These are phyloP conservation scores for Cryptotis parvus DNA, from an alignment of 2,113 vertebrate genomes.

Conservation along the genomic window DNA sequence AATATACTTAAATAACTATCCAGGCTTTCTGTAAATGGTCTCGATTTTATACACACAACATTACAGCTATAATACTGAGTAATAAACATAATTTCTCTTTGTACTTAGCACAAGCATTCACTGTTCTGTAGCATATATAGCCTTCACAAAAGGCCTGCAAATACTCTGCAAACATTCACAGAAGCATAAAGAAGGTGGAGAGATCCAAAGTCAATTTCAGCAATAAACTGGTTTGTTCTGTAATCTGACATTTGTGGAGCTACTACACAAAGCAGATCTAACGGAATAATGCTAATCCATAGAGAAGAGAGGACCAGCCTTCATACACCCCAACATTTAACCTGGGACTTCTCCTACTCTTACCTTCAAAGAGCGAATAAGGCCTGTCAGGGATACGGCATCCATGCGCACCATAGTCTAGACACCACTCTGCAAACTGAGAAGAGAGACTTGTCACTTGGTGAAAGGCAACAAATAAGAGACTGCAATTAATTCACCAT, in stretches of 20 bases:
- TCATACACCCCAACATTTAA: neutral
- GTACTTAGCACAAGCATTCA: neutral
- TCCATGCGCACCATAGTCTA: conserved; percentile 96
- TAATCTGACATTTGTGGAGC: neutral
- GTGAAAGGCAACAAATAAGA: neutral
- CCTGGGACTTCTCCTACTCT: neutral
- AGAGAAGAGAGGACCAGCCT: neutral
- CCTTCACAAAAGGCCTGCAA: neutral
- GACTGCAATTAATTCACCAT: neutral
- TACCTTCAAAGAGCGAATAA: conserved; percentile 99
- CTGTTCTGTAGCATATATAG: neutral
- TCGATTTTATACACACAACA: rapidly evolving
- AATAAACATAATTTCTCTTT: neutral
- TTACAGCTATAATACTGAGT: neutral
- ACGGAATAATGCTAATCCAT: neutral
- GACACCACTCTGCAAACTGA: conserved; percentile 99
- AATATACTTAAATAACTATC: conserved; percentile 6
- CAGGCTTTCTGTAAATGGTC: neutral
- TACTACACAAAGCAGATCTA: neutral
- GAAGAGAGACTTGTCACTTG: neutral
- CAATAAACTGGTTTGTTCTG: neutral
- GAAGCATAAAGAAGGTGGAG: neutral
- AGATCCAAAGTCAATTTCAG: neutral
- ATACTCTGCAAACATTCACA: neutral
- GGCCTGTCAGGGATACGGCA: conserved; percentile 98